These are phyloP conservation scores for Aphis craccivora DNA, from an alignment of 1,140 invertebrate species.

Conservation along the genomic window DNA sequence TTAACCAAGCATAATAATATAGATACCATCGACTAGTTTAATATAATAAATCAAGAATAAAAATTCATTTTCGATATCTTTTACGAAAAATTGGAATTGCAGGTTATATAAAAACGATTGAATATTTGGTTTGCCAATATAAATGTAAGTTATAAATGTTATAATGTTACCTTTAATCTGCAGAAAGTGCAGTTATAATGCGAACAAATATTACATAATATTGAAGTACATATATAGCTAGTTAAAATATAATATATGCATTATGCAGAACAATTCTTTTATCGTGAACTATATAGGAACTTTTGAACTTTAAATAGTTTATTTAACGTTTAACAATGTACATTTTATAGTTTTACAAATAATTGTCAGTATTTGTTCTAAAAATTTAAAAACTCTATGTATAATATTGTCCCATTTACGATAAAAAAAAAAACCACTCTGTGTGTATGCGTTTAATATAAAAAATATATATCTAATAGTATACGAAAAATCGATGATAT, in stretches of 20 bases:
- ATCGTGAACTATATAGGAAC: neutral
- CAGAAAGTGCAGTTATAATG: neutral
- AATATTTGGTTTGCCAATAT: no score
- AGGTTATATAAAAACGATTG: no score
- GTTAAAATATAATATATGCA: neutral
- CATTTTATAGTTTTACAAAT: no score
- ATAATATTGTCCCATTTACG: no score
- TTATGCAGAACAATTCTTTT: neutral
- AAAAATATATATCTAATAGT: neutral
- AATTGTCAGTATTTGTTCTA: neutral
- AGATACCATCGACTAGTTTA: no score
- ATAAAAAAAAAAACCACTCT: neutral
- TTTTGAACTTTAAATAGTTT: neutral
- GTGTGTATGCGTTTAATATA: neutral
- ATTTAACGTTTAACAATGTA: neutral
- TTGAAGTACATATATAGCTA: neutral
- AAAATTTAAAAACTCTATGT: neutral
- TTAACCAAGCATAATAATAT: no score
- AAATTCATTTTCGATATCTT: no score
- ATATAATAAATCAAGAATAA: no score
- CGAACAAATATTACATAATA: neutral
- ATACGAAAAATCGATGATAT: slow-evolving; percentile 18
- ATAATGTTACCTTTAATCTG: neutral
- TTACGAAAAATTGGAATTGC: no score
- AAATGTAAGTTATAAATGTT: no score